Evolutionary conservation across 2,888 invertebrate species (phyloP).

Genomic region (Chironomus riparius): DNA sequence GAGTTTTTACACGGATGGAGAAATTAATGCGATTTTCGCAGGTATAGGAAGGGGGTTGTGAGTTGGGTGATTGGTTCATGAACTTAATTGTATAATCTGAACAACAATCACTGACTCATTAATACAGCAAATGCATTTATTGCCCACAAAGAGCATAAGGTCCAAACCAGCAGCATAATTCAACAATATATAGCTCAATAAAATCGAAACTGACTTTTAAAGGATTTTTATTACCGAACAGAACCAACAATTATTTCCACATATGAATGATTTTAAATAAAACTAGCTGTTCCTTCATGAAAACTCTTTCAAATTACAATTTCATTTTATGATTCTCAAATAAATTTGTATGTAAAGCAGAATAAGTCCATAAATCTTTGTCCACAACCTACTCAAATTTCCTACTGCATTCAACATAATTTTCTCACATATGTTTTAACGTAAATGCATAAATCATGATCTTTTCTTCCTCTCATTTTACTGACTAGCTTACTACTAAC

Average conservation of each 20-base stretch:
- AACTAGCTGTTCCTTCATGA: neutral
- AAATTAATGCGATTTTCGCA: too few species aligned
- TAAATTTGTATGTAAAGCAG: neutral
- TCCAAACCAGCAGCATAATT: too few species aligned
- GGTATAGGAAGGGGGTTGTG: neutral
- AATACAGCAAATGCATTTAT: too few species aligned
- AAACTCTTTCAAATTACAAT: neutral
- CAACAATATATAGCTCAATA: too few species aligned
- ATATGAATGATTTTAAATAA: neutral
- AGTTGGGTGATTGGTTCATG: too few species aligned
- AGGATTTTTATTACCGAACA: too few species aligned
- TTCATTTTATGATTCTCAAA: too few species aligned
- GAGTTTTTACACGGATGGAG: neutral
- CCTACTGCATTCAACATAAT: slow-evolving; percentile 5
- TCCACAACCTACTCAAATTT: slow-evolving; percentile 20
- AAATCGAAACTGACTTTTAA: too few species aligned
- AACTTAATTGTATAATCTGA: too few species aligned
- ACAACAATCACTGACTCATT: neutral
- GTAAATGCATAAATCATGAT: slow-evolving; percentile 16
- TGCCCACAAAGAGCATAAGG: too few species aligned
- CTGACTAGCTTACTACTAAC: neutral
- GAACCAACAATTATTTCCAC: neutral
- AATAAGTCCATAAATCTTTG: slow-evolving; percentile 19
- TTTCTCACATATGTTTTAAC: slow-evolving; percentile 25
- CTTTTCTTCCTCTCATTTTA: neutral